phyloP scores from a whole-genome alignment of 2,888 invertebrate species.

The Carcina quercana region DNA sequence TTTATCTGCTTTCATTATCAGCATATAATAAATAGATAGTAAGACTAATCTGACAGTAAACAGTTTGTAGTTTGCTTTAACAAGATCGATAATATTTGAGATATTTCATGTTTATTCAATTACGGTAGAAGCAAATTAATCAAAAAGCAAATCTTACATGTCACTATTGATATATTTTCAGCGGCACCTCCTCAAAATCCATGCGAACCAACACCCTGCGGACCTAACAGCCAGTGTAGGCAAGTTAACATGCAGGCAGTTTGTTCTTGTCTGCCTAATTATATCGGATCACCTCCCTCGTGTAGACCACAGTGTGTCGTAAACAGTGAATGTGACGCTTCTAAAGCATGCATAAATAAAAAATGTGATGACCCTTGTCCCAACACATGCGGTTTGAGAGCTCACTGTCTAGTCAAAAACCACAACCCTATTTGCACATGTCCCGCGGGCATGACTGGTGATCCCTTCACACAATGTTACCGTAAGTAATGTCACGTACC shows the following conservation, averaged over 20 bases:
- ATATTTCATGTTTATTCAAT: background rate
- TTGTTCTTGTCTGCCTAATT: slow-evolving; percentile 87
- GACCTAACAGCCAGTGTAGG: slow-evolving; percentile 90
- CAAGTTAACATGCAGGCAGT: slow-evolving; percentile 86
- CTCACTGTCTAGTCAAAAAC: slow-evolving; percentile 87
- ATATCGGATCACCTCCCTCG: slow-evolving; percentile 84
- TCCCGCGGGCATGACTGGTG: slow-evolving; percentile 87
- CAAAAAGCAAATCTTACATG: no score
- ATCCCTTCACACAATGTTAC: slow-evolving; percentile 87
- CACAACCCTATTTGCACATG: slow-evolving; percentile 93
- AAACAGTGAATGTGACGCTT: slow-evolving; percentile 88
- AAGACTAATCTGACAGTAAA: no score
- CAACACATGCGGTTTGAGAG: slow-evolving; percentile 89
- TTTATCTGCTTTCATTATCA: no score
- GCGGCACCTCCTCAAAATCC: slow-evolving; percentile 76
- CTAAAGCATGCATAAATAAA: slow-evolving; percentile 88
- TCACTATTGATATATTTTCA: slow-evolving; percentile 24
- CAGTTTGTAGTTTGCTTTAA: no score
- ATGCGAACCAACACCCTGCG: slow-evolving; percentile 90
- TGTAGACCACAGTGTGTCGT: slow-evolving; percentile 91
- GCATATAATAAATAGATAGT: no score
- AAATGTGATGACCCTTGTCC: slow-evolving; percentile 92
- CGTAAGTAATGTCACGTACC: slow-evolving; percentile 67
- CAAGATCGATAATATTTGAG: no score
- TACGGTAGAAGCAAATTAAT: background rate